phyloP scores from a whole-genome alignment of 2,888 invertebrate genomes.

The Heterodera filipjevi region DNA sequence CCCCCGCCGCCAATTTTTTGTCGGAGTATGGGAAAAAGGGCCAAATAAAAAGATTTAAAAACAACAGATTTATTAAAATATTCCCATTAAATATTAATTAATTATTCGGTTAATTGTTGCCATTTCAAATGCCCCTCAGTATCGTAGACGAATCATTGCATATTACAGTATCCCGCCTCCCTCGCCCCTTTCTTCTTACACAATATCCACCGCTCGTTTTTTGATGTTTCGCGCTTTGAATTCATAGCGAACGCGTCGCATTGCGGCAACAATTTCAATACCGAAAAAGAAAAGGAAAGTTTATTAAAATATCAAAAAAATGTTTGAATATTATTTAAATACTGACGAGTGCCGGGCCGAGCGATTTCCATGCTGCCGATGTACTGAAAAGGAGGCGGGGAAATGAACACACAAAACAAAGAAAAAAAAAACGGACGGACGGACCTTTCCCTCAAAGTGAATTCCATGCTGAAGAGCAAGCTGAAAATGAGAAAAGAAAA shows the following conservation, averaged over 20 bases:
- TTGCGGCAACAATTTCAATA: constrained; percentile 97
- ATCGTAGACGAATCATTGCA: too few species aligned
- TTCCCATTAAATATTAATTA: too few species aligned
- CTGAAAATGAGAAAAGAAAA: constrained; percentile 67
- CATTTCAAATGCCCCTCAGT: too few species aligned
- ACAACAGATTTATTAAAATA: too few species aligned
- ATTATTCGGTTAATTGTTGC: too few species aligned
- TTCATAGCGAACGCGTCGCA: constrained; percentile 90
- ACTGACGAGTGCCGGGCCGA: constrained; percentile 81
- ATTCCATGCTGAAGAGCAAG: constrained; percentile 96
- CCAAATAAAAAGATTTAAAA: too few species aligned
- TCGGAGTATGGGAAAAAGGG: too few species aligned
- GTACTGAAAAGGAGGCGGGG: constrained; percentile 76
- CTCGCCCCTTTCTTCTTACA: constrained; percentile 10
- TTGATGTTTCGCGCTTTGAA: constrained; percentile 96
- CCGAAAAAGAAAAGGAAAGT: background rate
- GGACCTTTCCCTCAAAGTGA: constrained; percentile 92
- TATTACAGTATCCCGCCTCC: background rate
- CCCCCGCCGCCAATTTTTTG: background rate
- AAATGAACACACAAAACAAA: background rate
- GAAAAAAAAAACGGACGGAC: background rate
- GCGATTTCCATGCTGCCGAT: constrained; percentile 97
- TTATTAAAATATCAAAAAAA: background rate
- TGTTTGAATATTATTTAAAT: background rate
- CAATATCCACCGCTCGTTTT: constrained; percentile 90